Evolutionary conservation across 1,140 invertebrate species (phyloP).

Genomic region (Chymomyza costata): DNA sequence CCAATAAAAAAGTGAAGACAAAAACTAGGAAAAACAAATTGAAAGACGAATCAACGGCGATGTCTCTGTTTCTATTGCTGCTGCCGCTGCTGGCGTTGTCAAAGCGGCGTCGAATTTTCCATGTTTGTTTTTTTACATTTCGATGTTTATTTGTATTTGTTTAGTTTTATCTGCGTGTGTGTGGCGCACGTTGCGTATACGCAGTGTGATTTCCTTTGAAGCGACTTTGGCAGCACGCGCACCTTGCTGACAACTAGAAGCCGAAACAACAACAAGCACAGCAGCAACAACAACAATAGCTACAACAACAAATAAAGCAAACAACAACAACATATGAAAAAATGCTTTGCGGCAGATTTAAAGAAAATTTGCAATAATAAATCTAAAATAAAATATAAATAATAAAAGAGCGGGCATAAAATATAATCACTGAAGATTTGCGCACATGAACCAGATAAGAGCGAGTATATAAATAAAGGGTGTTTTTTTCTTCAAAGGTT

Average conservation of each 20-base stretch:
- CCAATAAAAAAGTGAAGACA: conserved; percentile 51
- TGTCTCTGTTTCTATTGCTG: too few species aligned
- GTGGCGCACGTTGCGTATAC: conserved; percentile 53
- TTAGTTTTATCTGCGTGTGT: not conserved
- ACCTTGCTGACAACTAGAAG: conserved; percentile 43
- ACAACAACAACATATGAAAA: conserved; percentile 17
- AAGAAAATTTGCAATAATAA: too few species aligned
- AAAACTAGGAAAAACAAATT: conserved; percentile 26
- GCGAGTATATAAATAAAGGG: too few species aligned
- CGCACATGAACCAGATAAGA: conserved; percentile 39
- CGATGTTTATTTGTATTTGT: conserved; percentile 52
- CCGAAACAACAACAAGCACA: too few species aligned
- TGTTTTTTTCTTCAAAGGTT: too few species aligned
- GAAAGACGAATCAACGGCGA: conserved; percentile 3
- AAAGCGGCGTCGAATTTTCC: conserved; percentile 52
- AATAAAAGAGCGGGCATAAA: too few species aligned
- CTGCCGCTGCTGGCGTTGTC: too few species aligned
- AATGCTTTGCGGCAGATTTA: too few species aligned
- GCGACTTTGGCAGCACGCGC: conserved; percentile 27
- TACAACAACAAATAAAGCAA: conserved; percentile 7
- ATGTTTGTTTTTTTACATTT: conserved; percentile 50
- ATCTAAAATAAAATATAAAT: too few species aligned
- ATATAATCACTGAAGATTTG: conserved; percentile 35
- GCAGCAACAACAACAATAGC: conserved; percentile 12
- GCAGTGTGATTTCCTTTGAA: conserved; percentile 66